Base-by-base conservation (phyloP, 2,888 invertebrate species). In the Lochmaea crataegi region DNA sequence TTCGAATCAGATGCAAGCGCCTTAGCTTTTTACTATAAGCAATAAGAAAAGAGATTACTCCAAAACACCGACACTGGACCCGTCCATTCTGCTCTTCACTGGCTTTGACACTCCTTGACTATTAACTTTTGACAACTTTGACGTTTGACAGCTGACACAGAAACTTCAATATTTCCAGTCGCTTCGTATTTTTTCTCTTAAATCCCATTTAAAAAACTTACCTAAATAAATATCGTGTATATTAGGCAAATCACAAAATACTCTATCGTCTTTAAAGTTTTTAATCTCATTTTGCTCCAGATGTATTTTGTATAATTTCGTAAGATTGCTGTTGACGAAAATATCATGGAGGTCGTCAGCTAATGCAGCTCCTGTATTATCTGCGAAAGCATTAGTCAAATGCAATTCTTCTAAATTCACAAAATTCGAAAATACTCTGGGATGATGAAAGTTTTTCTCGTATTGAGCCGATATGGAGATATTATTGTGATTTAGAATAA, bases 281-380 rank as follows among this genome's bases (percentile, higher is more conserved):
- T 89, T 89, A 42, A 94, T 93, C 84, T 93, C 92, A 83, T 94
- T 94, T 80, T 93, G 93, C 81, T 94, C 94, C 80, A 94, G 84
- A 83, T 94, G 94, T 2, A 94, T 84, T 82, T 94, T 93, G 76
- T 90, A 89, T 76, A 94, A 84, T 75, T 89, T 90, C 0, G 89
- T 89, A 75, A 94, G 83, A 81, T 92, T 91, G 78, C 92, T 91
- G 77, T 92, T 91, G 9, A 91, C 89, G 81, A 94, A 94, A 71
- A 93, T 92, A 78, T 92, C 91, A 78, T 92, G 92, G n/a, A 93
- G 85, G 81, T 92, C 92, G 73, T 90, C 88, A 56, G 92, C 91
- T 65, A 93, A 82, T 63, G 89, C 89, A 0, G 89, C 89, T 41
- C 89, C 89, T 0, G 90, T 89, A 71, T 91, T 90, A 80, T 92